Evolutionary conservation across 2,797 vertebrate genomes (phyloP), one percentile per base, ranked within the genome.

Genomic region (Schizothorax lantsangensis): DNA sequence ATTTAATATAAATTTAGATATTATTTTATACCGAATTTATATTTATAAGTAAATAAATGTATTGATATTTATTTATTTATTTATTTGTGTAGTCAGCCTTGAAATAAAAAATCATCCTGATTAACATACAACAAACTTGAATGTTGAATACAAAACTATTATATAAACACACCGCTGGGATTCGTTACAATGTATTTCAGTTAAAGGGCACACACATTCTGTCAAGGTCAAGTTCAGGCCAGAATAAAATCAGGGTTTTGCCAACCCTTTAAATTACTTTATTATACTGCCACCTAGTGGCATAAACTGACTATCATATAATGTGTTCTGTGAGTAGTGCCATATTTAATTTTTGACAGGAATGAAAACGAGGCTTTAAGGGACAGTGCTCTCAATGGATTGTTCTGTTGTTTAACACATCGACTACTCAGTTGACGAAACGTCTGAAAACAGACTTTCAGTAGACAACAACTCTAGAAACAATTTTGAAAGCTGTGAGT

Each of bases 181-280:
- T 84, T 26, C 3, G 11, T 38, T 36, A 23, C 12, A 54, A 10
- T 33, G 9, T 62, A 26, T 45, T 57, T 33, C 3, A 68, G 81
- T 23, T 52, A 68, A 33, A 73, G 75, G 77, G 17, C 73, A 83
- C 45, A 38, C 78, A 5, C 4, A 30, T 38, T 88, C 75, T 74
- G 84, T 78, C 86, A 92, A 91, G 95, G 95, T 96, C 94, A 95
- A 95, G 94, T 95, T 95, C 93, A 95, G 93, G 94, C 91, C 95
- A 94, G 12, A 88, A 87, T 87, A 87, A 81, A 90, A 92, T 90
- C 88, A 90, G 85, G 84, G 75, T 36, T 36, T 45, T 72, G 19
- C 19, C 52, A 36, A 52, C 14, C n/a, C 57, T 87, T 90, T 45
- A n/a, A 86, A 87, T 72, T 74, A 84, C 88, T 88, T 86, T 87